Percentiles rank a stretch among this genome's conserved stretches.
phyloP scores from a whole-genome alignment of 1,140 invertebrate species.

The Cepaea nemoralis region DNA sequence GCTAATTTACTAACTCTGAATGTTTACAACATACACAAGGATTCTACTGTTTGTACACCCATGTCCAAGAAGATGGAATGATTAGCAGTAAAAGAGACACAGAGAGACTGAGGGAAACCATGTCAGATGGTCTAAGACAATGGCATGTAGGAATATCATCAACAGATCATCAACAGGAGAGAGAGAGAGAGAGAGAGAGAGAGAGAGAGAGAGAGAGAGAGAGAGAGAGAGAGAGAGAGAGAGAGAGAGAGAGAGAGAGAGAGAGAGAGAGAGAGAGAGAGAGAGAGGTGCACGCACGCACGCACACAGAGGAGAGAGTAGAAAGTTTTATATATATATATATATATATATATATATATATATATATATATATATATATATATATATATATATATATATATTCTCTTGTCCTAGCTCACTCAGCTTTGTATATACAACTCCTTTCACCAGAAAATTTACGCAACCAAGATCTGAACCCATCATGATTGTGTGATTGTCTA shows the following conservation, averaged over 20 bases:
- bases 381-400: too few relatives aligned
- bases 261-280: conserved; percentile 5
- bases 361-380: too few relatives aligned
- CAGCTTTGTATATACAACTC: too few relatives aligned
- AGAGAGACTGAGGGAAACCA: neutral
- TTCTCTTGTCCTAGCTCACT: too few relatives aligned
- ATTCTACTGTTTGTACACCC: too few relatives aligned
- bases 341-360: too few relatives aligned
- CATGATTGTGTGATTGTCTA: too few relatives aligned
- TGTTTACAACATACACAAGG: too few relatives aligned
- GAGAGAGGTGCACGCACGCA: neutral
- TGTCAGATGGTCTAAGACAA: neutral
- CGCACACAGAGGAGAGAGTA: neutral
- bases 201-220: neutral
- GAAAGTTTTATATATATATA: neutral
- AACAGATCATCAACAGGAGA: neutral
- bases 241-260: neutral
- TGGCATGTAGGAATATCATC: neutral
- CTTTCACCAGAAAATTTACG: too few relatives aligned
- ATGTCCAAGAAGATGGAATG: neutral
- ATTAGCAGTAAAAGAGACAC: neutral
- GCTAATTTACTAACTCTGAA: too few relatives aligned
- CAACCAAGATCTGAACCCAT: too few relatives aligned
- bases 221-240: neutral
- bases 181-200: neutral